Conservation (phyloP, 2,113 vertebrate species). For the Pyxicephalus adspersus region DNA sequence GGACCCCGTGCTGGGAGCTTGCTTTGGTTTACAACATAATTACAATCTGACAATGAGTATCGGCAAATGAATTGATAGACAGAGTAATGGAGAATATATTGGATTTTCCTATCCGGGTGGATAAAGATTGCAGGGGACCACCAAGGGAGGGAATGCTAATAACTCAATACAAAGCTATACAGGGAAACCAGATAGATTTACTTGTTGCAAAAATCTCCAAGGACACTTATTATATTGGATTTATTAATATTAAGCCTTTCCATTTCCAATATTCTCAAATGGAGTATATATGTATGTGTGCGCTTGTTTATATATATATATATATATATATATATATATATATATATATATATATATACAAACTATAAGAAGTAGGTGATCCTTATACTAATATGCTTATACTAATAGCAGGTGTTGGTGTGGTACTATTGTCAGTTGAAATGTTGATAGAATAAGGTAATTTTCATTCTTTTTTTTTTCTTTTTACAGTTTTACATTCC, state of each 20-base stretch:
- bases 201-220: slow-evolving; percentile 1
- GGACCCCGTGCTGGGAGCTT: not conserved
- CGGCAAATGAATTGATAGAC: slow-evolving; percentile 16
- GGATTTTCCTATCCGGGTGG: not conserved
- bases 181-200: slow-evolving; percentile 2
- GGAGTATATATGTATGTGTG: no score
- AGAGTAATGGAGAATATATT: not conserved
- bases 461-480: no score
- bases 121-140: not conserved
- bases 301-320: no score
- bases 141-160: not conserved
- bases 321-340: no score
- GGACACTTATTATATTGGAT: not conserved
- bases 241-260: no score
- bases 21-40: not conserved
- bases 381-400: no score
- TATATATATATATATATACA: no score
- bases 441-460: no score
- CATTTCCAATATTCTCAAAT: not conserved
- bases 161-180: not conserved
- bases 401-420: no score
- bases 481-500: no score
- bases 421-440: no score
- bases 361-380: no score
- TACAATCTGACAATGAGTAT: slow-evolving; percentile 2